Evolutionary conservation across 2,888 invertebrate species (phyloP).

Genomic region (Luperina testacea): DNA sequence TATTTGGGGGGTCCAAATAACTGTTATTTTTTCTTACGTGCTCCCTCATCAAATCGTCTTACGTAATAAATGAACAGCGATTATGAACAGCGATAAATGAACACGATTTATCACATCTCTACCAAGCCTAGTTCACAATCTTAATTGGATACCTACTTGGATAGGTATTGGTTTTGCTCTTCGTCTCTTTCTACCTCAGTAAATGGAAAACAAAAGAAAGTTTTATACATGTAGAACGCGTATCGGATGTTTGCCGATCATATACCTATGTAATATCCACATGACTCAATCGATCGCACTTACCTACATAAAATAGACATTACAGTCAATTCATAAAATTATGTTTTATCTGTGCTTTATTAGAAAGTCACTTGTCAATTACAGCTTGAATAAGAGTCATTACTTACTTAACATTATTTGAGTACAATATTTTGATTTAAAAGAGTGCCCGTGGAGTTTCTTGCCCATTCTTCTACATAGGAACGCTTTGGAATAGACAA

Average conservation of each 20-base stretch:
- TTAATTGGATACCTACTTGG: conserved; percentile 25
- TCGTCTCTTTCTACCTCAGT: conserved; percentile 13
- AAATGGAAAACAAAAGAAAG: conserved; percentile 67
- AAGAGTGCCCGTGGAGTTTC: background rate
- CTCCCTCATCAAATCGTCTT: too few species aligned
- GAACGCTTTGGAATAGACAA: background rate
- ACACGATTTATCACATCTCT: background rate
- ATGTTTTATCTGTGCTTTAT: conserved; percentile 20
- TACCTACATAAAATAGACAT: conserved; percentile 39
- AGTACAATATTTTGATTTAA: background rate
- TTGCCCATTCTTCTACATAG: background rate
- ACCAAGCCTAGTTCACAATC: background rate
- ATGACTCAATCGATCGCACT: conserved; percentile 60
- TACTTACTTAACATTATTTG: conserved; percentile 12
- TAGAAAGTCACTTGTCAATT: conserved; percentile 53
- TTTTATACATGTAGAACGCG: conserved; percentile 60
- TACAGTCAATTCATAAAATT: conserved; percentile 15
- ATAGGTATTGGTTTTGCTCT: conserved; percentile 24
- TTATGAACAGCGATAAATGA: too few species aligned
- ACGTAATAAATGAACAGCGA: too few species aligned
- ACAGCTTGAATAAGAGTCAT: conserved; percentile 21
- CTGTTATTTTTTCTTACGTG: too few species aligned
- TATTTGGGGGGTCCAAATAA: too few species aligned
- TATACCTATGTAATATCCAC: conserved; percentile 58
- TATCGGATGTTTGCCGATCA: conserved; percentile 66